Evolutionary conservation across 2,888 invertebrate genomes (phyloP).

Genomic region (Incurvaria masculella): DNA sequence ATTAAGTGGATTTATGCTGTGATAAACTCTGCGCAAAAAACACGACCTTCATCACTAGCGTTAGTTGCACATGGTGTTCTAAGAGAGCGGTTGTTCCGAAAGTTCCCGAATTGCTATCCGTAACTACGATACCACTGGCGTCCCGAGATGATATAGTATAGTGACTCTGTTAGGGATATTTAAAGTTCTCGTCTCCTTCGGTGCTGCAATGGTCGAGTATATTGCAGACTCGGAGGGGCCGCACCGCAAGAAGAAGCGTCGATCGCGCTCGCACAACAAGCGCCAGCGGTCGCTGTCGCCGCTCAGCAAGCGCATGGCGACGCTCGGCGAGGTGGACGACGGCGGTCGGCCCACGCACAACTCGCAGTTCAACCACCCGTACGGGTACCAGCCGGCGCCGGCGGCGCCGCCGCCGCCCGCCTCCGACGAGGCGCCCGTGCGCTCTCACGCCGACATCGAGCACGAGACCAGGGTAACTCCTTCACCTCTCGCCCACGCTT

Average conservation of each 20-base stretch:
- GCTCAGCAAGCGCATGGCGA: constrained; percentile 78
- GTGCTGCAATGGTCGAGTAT: no score
- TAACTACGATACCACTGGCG: no score
- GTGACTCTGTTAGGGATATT: no score
- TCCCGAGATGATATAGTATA: no score
- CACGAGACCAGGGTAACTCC: constrained; percentile 59
- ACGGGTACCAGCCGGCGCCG: constrained; percentile 58
- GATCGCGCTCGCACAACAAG: constrained; percentile 54
- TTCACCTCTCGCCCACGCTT: no score
- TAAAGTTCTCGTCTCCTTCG: no score
- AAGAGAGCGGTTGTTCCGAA: no score
- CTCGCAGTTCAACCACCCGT: constrained; percentile 69
- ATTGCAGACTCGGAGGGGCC: constrained; percentile 48
- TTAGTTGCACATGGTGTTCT: no score
- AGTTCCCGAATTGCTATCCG: no score
- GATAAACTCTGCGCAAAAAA: no score
- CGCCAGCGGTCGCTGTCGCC: constrained; percentile 75
- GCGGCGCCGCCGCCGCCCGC: constrained; percentile 40
- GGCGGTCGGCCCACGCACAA: constrained; percentile 48
- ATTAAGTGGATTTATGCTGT: no score
- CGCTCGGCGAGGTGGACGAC: constrained; percentile 57
- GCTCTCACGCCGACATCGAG: constrained; percentile 54
- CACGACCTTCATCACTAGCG: no score
- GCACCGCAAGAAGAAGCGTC: constrained; percentile 57
- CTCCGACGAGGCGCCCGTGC: constrained; percentile 31